Evolutionary conservation across 1,140 invertebrate genomes (phyloP).

Genomic region (Hyles euphorbiae): DNA sequence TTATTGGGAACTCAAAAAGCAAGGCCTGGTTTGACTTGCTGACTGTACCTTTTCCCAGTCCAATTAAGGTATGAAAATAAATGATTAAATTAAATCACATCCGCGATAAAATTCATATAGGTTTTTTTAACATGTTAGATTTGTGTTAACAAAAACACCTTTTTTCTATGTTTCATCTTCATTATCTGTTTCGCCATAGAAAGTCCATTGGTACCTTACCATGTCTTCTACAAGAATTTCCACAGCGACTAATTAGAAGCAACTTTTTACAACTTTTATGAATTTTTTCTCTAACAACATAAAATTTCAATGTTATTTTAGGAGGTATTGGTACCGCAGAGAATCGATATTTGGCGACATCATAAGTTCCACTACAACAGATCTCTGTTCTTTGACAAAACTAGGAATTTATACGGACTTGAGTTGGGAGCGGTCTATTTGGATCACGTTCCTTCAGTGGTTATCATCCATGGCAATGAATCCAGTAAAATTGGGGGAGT

Average conservation of each 20-base stretch:
- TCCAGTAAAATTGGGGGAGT: constrained; percentile 80
- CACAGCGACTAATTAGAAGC: no score
- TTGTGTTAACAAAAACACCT: no score
- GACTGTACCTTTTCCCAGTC: constrained; percentile 82
- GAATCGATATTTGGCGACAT: constrained; percentile 80
- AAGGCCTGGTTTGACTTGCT: constrained; percentile 80
- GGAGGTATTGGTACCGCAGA: constrained; percentile 71
- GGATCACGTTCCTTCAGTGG: constrained; percentile 83
- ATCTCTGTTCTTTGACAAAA: constrained; percentile 78
- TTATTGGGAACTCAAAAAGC: constrained; percentile 33
- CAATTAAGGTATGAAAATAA: constrained; percentile 41
- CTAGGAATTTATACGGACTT: constrained; percentile 75
- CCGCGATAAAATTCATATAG: neutral
- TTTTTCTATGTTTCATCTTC: no score
- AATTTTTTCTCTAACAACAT: no score
- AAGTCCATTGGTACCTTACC: no score
- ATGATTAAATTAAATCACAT: neutral
- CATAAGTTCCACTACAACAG: constrained; percentile 76
- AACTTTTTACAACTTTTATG: no score
- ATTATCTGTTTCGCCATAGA: no score
- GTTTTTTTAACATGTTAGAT: neutral
- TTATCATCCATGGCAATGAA: constrained; percentile 62
- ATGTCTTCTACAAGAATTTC: no score
- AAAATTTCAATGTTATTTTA: neutral
- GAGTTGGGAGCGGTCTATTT: constrained; percentile 79